Base-by-base conservation (phyloP, 2,888 invertebrate species). In the Drosophila prostipennis region DNA sequence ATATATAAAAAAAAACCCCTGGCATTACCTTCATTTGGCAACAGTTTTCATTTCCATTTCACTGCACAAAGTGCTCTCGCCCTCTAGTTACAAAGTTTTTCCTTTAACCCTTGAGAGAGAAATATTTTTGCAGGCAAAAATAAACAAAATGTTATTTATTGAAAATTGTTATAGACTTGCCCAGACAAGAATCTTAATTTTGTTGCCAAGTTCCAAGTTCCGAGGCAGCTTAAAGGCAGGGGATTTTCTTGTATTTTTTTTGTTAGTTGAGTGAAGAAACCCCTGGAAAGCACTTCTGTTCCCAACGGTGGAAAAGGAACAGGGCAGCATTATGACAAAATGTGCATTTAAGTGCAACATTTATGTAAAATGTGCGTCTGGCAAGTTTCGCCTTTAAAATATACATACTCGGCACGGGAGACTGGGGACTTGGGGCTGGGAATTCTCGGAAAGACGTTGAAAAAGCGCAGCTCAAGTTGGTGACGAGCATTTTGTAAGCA, bases 341-440 rank as follows among this genome's bases (percentile, higher is more conserved):
- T 84, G 89, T 83, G 84, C 89, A 83, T 84, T 88, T 84, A 88
- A 83, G 89, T 88, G 84, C 80, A 83, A 77, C 87, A 86, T 84
- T 86, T 88, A 88, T 84, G 89, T 80, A 84, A 84, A 86, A 87
- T 84, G 89, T 84, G 87, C 78, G 83, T 86, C 87, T 88, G 84
- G 89, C 80, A 84, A 84, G 83, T 86, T 84, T 88, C 71, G 71
- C 58, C 73, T 75, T 82, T 82, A 82, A 82, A 85, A 87, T 82
- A 87, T 87, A 70, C 56, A 74, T 60, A 72, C 51, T 26, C 26
- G 16, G 7, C 40, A 7, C 10, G 26, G 19, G 43, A 10, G 6
- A 46, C 46, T 48, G 26, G 26, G 11, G 19, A 23, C 42, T 43
- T 43, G 43, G 14, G 53, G 53, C 29, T 16, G 34, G 29, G 10